A percentile compares a stretch with the other conserved stretches of the same genome.
phyloP scores from a whole-genome alignment of 2,797 vertebrate species.

The Rhodeus uyekii region DNA sequence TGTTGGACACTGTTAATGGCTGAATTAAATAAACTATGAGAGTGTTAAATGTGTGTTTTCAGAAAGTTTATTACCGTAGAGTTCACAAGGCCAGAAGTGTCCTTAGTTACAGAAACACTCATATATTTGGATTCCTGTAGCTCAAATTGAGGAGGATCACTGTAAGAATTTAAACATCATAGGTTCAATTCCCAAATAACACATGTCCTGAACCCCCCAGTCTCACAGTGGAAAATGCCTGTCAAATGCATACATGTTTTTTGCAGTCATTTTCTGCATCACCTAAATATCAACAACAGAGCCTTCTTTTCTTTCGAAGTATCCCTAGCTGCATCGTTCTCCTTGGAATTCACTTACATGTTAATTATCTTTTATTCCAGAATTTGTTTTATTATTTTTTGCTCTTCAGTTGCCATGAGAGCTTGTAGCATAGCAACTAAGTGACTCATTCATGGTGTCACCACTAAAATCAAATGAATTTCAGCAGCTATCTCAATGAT shows the following conservation, averaged over 20 bases:
- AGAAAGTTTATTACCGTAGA: not conserved
- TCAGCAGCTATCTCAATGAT: not conserved
- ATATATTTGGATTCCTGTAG: not conserved
- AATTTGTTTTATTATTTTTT: conserved; percentile 13
- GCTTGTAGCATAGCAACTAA: conserved; percentile 47
- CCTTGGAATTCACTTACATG: conserved; percentile 29
- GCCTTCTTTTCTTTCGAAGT: not conserved
- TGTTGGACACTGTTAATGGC: not conserved
- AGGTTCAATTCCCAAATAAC: not conserved
- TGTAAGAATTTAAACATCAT: not conserved
- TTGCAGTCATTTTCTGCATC: not conserved
- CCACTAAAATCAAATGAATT: conserved; percentile 14
- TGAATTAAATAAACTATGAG: not conserved
- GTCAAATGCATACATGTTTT: conserved; percentile 2
- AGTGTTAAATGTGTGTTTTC: not conserved
- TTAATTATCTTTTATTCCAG: conserved; percentile 20
- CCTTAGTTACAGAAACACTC: not conserved
- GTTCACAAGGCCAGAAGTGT: not conserved
- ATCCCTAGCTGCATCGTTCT: conserved; percentile 14
- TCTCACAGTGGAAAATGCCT: not conserved
- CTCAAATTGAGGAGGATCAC: not conserved
- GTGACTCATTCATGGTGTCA: conserved; percentile 6
- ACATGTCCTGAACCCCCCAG: not conserved
- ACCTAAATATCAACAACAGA: not conserved
- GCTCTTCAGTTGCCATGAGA: conserved; percentile 31